Evolutionary conservation across 2,797 vertebrate genomes (phyloP).

Genomic region (Schizothorax lantsangensis): DNA sequence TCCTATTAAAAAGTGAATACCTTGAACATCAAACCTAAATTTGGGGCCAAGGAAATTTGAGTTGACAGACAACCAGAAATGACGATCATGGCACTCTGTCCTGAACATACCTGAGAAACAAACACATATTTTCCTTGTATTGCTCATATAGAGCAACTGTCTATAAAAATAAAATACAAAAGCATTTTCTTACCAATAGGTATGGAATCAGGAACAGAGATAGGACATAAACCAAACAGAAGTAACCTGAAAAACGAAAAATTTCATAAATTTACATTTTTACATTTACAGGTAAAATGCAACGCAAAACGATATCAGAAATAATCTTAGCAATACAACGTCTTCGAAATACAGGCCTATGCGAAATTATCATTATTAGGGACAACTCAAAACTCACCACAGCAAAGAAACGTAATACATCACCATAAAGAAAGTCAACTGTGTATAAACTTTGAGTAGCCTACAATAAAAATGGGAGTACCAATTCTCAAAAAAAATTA

Average conservation of each 20-base stretch:
- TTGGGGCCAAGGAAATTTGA: constrained; percentile 53
- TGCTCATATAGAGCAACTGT: not conserved
- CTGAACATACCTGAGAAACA: constrained; percentile 58
- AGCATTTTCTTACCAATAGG: constrained; percentile 48
- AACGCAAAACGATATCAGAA: not conserved
- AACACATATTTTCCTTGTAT: not conserved
- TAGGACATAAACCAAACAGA: constrained; percentile 41
- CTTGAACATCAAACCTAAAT: constrained; percentile 61
- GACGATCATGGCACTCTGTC: constrained; percentile 62
- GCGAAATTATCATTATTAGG: not conserved
- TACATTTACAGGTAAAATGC: not conserved
- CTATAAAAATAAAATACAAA: too few species aligned
- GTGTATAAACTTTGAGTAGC: not conserved
- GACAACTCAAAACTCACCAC: constrained; percentile 22
- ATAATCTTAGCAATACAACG: not conserved
- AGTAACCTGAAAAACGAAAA: constrained; percentile 51
- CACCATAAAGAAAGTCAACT: not conserved
- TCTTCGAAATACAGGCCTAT: not conserved
- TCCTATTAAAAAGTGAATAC: constrained; percentile 38
- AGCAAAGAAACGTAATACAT: constrained; percentile 7
- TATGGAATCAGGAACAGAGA: constrained; percentile 42
- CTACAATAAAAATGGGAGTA: not conserved
- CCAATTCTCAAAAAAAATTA: not conserved
- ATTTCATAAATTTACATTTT: not conserved
- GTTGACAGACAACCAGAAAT: constrained; percentile 62